A percentile compares a stretch with the other conserved stretches of the same genome.
Evolutionary conservation across 1,140 invertebrate species (phyloP).

Genomic region (Bombus superbus): DNA sequence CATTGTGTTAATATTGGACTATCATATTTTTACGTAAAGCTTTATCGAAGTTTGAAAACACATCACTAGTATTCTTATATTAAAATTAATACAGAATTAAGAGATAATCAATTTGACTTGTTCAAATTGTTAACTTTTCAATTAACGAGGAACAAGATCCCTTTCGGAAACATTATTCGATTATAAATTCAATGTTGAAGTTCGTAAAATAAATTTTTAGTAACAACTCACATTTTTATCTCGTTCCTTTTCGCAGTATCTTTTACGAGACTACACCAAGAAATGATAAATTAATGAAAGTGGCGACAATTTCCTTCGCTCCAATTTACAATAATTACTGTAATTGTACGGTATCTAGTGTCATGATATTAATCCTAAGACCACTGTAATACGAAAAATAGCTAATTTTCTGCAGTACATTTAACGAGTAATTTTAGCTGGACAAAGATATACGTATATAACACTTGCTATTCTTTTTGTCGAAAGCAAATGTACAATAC

Average conservation of each 20-base stretch:
- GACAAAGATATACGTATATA: neutral
- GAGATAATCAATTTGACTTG: neutral
- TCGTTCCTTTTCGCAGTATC: neutral
- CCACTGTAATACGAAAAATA: neutral
- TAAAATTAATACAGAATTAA: too few species aligned
- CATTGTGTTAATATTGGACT: too few species aligned
- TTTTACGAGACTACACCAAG: neutral
- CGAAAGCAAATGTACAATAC: neutral
- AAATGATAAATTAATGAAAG: neutral
- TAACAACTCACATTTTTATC: neutral
- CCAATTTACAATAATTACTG: neutral
- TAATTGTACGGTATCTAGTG: neutral
- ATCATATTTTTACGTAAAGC: too few species aligned
- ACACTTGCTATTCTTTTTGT: neutral
- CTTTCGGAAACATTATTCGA: neutral
- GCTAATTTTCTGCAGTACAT: neutral
- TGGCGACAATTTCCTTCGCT: neutral
- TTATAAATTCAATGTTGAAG: neutral
- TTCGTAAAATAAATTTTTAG: neutral
- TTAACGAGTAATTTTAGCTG: neutral
- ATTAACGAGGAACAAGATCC: neutral
- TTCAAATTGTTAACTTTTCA: neutral
- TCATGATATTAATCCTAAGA: neutral
- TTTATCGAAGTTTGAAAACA: too few species aligned
- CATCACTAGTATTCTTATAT: too few species aligned